Percentiles rank a stretch among this genome's conserved stretches.
phyloP scores from a whole-genome alignment of 1,140 invertebrate genomes.

The Spodoptera litura region DNA sequence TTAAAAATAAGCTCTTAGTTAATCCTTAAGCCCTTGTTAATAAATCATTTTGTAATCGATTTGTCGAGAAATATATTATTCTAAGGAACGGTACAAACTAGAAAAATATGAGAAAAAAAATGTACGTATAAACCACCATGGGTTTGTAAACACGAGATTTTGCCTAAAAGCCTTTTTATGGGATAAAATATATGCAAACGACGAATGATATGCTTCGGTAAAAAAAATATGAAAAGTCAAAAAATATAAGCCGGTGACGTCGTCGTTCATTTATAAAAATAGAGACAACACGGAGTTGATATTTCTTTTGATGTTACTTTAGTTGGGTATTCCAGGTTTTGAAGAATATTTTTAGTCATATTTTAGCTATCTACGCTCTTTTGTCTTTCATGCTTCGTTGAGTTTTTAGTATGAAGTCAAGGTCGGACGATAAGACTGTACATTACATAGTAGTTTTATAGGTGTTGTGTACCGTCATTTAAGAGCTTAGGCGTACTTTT shows the following conservation, averaged over 20 bases:
- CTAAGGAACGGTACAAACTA: background rate
- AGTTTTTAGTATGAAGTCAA: background rate
- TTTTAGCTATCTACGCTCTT: conserved; percentile 5
- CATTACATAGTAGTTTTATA: too few species aligned
- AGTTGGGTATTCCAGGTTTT: background rate
- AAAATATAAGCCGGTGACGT: conserved; percentile 15
- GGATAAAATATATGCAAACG: conserved; percentile 41
- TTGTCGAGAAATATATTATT: background rate
- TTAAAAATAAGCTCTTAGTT: background rate
- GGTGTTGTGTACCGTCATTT: too few species aligned
- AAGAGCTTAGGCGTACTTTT: too few species aligned
- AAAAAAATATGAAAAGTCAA: conserved; percentile 31
- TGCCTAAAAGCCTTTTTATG: conserved; percentile 45
- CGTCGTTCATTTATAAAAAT: conserved; percentile 17
- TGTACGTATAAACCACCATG: conserved; percentile 5
- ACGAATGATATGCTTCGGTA: conserved; percentile 19
- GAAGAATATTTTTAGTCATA: background rate
- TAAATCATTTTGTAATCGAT: conserved; percentile 12
- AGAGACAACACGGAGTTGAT: background rate
- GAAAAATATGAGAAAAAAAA: conserved; percentile 10
- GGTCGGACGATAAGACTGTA: too few species aligned
- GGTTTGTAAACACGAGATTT: conserved; percentile 38
- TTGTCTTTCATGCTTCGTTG: background rate
- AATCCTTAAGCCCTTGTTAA: background rate
- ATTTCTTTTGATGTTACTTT: background rate